These are phyloP conservation scores for Ylistrum balloti DNA, from an alignment of 1,140 invertebrate genomes.

Conservation along the genomic window DNA sequence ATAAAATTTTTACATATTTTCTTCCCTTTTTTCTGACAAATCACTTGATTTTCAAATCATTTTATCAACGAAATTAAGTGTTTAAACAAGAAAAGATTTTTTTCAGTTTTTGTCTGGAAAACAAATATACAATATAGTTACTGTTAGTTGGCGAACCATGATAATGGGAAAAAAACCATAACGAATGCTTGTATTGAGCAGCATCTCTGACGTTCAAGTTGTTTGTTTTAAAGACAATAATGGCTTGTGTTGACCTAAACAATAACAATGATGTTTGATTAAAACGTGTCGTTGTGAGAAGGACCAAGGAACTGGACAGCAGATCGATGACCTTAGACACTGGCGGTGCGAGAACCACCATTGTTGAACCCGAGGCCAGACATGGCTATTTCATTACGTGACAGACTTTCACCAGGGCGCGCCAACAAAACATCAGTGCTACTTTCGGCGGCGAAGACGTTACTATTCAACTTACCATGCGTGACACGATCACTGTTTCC, in stretches of 20 bases:
- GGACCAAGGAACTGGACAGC: not conserved
- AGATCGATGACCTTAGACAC: not conserved
- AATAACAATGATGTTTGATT: not conserved
- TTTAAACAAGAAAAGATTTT: no score
- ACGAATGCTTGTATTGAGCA: not conserved
- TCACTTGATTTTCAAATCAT: no score
- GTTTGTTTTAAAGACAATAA: not conserved
- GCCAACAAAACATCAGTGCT: constrained; percentile 16
- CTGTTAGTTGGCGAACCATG: no score
- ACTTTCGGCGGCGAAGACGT: not conserved
- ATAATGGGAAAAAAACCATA: not conserved
- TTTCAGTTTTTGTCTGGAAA: no score
- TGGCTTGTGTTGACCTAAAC: not conserved
- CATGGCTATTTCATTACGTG: not conserved
- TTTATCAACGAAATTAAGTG: no score
- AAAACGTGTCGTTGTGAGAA: not conserved
- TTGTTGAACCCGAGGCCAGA: not conserved
- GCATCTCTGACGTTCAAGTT: not conserved
- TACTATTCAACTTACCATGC: not conserved
- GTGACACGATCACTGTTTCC: not conserved
- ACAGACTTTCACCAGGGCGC: not conserved
- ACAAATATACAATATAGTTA: no score
- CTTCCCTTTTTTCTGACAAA: no score
- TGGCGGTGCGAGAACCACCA: not conserved
- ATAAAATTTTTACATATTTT: no score